phyloP scores from a whole-genome alignment of 2,888 invertebrate genomes.

The Spodoptera picta region DNA sequence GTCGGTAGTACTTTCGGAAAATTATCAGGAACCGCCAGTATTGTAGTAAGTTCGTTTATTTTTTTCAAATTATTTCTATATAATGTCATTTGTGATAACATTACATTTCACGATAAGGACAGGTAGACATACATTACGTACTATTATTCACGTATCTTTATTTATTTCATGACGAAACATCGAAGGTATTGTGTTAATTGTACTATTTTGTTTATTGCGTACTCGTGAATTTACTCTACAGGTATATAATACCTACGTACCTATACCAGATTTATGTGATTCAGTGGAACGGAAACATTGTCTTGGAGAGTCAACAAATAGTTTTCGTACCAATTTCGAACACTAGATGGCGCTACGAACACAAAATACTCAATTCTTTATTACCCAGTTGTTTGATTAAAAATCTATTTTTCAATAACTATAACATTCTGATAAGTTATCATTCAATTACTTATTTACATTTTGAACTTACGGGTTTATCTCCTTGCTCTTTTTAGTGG shows the following conservation, averaged over 20 bases:
- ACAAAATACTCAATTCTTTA: too few species aligned
- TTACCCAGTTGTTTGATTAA: too few species aligned
- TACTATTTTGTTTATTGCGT: too few species aligned
- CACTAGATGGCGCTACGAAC: constrained; percentile 32
- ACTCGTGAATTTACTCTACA: too few species aligned
- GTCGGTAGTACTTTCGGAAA: constrained; percentile 90
- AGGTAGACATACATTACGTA: too few species aligned
- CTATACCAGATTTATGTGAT: neutral
- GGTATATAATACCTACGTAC: too few species aligned
- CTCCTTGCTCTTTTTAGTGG: constrained; percentile 45
- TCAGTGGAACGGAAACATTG: constrained; percentile 4
- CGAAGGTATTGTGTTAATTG: too few species aligned
- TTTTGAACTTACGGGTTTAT: constrained; percentile 77
- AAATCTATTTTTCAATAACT: too few species aligned
- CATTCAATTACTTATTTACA: neutral
- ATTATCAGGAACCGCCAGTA: constrained; percentile 83
- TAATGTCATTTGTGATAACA: neutral
- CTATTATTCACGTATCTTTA: too few species aligned
- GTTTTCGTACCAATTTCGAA: neutral
- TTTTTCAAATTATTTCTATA: constrained; percentile 15
- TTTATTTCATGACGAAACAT: too few species aligned
- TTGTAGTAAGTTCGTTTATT: constrained; percentile 71
- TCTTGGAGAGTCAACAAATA: constrained; percentile 30
- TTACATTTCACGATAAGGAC: too few species aligned
- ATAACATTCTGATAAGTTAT: neutral